A percentile compares a stretch with the other conserved stretches of the same genome.
Conservation (phyloP, 1,140 invertebrate genomes). For the Neodiprion lecontei region DNA sequence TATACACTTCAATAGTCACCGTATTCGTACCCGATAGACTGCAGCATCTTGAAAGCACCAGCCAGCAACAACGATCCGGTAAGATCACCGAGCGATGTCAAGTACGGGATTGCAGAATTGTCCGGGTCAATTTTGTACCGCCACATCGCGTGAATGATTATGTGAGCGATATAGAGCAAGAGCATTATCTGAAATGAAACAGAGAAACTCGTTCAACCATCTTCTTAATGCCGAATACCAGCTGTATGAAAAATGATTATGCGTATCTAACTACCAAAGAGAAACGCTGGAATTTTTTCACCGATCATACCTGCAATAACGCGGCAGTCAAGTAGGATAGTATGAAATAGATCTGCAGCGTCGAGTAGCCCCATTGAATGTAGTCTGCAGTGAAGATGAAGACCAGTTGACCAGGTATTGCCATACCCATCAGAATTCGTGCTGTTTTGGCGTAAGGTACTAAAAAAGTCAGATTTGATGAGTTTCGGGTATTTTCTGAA, state of each 20-base stretch:
- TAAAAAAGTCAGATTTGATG: conserved; percentile 49
- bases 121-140: conserved; percentile 90
- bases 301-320: conserved; percentile 63
- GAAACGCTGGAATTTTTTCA: too few species aligned
- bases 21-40: conserved; percentile 68
- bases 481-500: not conserved
- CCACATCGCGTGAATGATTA: conserved; percentile 94
- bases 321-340: conserved; percentile 73
- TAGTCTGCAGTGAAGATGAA: conserved; percentile 87
- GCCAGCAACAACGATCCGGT: conserved; percentile 87
- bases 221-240: too few species aligned
- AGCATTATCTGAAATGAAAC: conserved; percentile 73
- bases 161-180: conserved; percentile 82
- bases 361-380: conserved; percentile 66
- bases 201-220: too few species aligned
- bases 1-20: conserved; percentile 39
- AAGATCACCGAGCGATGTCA: conserved; percentile 93
- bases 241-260: too few species aligned
- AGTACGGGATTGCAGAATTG: conserved; percentile 95
- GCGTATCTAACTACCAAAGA: too few species aligned
- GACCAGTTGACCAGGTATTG: conserved; percentile 90
- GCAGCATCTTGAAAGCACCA: conserved; percentile 83
- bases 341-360: conserved; percentile 69
- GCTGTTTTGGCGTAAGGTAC: conserved; percentile 81
- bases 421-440: conserved; percentile 83